Percentiles rank a stretch among this genome's conserved stretches.
Conservation (phyloP, 2,888 invertebrate species). For the Fragum whitleyi region DNA sequence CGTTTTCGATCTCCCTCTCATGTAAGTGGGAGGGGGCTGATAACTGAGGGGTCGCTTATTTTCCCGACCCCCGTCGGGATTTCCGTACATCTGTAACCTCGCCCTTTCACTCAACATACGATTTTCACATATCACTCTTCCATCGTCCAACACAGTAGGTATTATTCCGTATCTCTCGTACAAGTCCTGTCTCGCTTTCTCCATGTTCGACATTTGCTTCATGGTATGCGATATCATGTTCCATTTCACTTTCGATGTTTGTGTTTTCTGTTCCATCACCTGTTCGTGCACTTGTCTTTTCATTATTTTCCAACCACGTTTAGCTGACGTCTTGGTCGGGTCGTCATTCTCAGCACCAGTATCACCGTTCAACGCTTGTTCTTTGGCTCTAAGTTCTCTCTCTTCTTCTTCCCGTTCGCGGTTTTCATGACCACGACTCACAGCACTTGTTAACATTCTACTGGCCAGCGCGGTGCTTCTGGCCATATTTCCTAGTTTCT, state of each 20-base stretch:
- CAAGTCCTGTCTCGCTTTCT: slow-evolving; percentile 73
- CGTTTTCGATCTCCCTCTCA: slow-evolving; percentile 31
- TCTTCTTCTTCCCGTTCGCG: slow-evolving; percentile 34
- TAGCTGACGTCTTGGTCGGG: slow-evolving; percentile 60
- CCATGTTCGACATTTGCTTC: slow-evolving; percentile 71
- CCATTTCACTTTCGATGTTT: slow-evolving; percentile 72
- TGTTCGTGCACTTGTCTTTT: slow-evolving; percentile 74
- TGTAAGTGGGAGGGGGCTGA: slow-evolving; percentile 49
- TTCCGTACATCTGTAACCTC: slow-evolving; percentile 45
- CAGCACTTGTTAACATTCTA: slow-evolving; percentile 46
- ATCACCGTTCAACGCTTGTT: slow-evolving; percentile 27
- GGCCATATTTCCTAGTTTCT: slow-evolving; percentile 65
- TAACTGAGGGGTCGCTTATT: slow-evolving; percentile 56
- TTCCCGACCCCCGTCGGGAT: slow-evolving; percentile 31
- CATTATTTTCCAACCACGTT: slow-evolving; percentile 75
- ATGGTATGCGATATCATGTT: slow-evolving; percentile 74
- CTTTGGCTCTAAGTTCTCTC: slow-evolving; percentile 19
- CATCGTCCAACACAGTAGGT: slow-evolving; percentile 70
- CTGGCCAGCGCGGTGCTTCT: slow-evolving; percentile 60
- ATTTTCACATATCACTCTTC: slow-evolving; percentile 72
- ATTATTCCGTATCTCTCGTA: slow-evolving; percentile 78
- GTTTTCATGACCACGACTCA: slow-evolving; percentile 43
- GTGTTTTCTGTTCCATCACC: slow-evolving; percentile 67
- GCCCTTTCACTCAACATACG: slow-evolving; percentile 77
- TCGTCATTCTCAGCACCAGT: slow-evolving; percentile 5